These are phyloP conservation scores for Oxygymnocypris stewartii DNA, from an alignment of 2,113 vertebrate species.

Conservation along the genomic window DNA sequence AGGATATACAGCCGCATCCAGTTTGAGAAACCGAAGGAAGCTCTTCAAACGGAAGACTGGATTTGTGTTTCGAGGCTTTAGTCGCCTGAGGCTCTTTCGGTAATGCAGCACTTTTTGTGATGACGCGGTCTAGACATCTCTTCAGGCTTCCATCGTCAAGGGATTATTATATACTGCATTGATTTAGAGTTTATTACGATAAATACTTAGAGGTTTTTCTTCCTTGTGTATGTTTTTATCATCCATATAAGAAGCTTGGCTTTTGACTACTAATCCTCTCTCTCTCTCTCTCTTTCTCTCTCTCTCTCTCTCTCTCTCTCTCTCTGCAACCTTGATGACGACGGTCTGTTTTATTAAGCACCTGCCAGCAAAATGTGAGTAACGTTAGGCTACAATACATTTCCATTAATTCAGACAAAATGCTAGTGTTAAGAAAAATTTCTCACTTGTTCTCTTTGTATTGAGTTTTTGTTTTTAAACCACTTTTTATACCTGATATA, in stretches of 20 bases:
- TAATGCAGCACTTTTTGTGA: constrained; percentile 46
- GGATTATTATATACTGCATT: background rate
- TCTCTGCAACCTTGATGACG: constrained; percentile 31
- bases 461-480: background rate
- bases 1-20: background rate
- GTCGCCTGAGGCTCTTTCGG: constrained; percentile 33
- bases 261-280: constrained; percentile 36
- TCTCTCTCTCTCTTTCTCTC: background rate
- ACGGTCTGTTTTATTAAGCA: constrained; percentile 37
- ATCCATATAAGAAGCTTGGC: constrained; percentile 18
- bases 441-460: background rate
- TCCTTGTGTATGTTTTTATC: background rate
- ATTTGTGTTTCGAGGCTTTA: constrained; percentile 30
- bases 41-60: background rate
- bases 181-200: background rate
- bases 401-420: background rate
- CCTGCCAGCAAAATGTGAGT: constrained; percentile 53
- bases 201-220: background rate
- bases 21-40: background rate
- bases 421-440: background rate
- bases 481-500: background rate
- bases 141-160: background rate
- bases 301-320: too few relatives aligned
- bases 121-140: constrained; percentile 29
- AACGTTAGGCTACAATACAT: background rate